Evolutionary conservation across 2,888 invertebrate genomes (phyloP), one percentile per base, ranked within the genome.

Genomic region (Glyphotaelius pellucidus): DNA sequence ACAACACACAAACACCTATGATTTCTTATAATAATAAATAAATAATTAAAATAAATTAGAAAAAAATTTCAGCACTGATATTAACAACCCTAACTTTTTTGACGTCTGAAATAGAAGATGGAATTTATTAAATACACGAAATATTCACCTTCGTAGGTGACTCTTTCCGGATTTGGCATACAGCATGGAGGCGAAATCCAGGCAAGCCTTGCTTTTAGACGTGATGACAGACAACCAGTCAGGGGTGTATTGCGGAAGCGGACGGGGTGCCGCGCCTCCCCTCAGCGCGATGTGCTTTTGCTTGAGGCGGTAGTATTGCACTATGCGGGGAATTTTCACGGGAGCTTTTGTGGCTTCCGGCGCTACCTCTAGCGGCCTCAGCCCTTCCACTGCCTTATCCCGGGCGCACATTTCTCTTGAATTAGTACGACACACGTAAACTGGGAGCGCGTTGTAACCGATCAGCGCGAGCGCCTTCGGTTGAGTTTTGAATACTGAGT

Each of bases 151-250:
- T 67, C 31, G 31, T 0, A 86, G 80, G 30, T 80, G 80, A 86
- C 86, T 32, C 86, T 90, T 90, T 90, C 86, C 80, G 42, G 79
- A 31, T 12, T 25, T 79, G n/a, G 88, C 67, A 14, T 79, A 79
- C 32, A 89, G 35, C 25, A 32, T 35, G 25, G 15, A 25, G 19
- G 35, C 32, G 31, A 88, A 7, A 93, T 96, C 95, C 92, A 95
- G 95, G 15, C 95, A 94, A 25, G 95, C 92, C 94, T 95, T 96
- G 93, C 96, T 96, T 93, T 95, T 95, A 93, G 96, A 95, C 0
- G 96, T 96, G 93, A 96, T 96, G 38, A 96, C 94, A 0, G 96
- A 95, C 32, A 96, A 95, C 47, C 96, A 95, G 93, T 96, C 96
- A 31, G 95, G 96, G 94, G 95, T 96, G 94, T 95, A 96, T 9